phyloP scores from a whole-genome alignment of 2,888 invertebrate species.

The Drosophila picticornis region DNA sequence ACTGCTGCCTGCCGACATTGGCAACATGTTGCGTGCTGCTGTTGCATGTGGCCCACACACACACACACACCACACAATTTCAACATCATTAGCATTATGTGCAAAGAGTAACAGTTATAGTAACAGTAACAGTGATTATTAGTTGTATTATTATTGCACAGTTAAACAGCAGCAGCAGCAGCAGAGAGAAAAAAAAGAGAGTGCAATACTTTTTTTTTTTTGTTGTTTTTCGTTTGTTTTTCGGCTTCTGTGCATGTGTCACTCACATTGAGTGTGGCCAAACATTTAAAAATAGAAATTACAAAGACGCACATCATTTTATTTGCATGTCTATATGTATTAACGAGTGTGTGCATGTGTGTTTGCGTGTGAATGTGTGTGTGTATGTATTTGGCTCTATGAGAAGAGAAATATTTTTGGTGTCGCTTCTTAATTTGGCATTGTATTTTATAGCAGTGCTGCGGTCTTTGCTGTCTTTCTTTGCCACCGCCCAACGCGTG shows the following conservation, averaged over 20 bases:
- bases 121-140: conserved; percentile 35
- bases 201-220: conserved; percentile 21
- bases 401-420: conserved; percentile 34
- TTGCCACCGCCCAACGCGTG: conserved; percentile 43
- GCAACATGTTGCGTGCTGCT: conserved; percentile 70
- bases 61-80: conserved; percentile 47
- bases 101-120: conserved; percentile 50
- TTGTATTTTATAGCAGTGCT: conserved; percentile 54
- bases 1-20: conserved; percentile 35
- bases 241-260: conserved; percentile 41
- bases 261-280: conserved; percentile 37
- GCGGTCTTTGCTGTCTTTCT: conserved; percentile 3
- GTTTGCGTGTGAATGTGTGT: neutral
- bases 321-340: conserved; percentile 19
- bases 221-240: conserved; percentile 30
- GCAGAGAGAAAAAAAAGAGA: conserved; percentile 10
- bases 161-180: conserved; percentile 35
- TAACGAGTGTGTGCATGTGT: neutral
- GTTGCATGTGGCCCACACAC: conserved; percentile 59
- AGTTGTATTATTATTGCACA: conserved; percentile 54
- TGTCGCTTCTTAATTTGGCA: conserved; percentile 71
- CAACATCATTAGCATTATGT: conserved; percentile 69
- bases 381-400: conserved; percentile 1
- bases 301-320: conserved; percentile 39
- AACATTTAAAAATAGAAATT: conserved; percentile 61